Evolutionary conservation across 2,797 vertebrate genomes (phyloP), one percentile per base, ranked within the genome.

Genomic region (Anguilla megastoma): DNA sequence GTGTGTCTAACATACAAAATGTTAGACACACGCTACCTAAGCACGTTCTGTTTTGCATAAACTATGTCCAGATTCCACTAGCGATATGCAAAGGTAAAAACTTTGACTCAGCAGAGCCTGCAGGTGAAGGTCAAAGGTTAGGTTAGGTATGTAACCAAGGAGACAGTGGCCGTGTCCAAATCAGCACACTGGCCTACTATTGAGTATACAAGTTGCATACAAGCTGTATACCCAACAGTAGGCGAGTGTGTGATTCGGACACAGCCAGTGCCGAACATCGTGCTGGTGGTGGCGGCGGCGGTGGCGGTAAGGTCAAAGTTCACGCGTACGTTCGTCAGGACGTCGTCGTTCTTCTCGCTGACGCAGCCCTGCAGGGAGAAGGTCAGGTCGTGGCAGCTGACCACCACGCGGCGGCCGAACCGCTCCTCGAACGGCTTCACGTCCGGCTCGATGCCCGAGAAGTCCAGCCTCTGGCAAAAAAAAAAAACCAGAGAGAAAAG

Each of bases 371-470:
- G 96, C 76, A 99, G 96, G 91, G 96, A 97, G 94, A 99, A 99
- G 89, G 96, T 96, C 92, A 99, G 95, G 91, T 99, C 96, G 27
- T 99, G 97, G 93, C 98, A 99, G 92, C 95, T 97, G 91, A 98
- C 97, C 93, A 98, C 87, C 0, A 99, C 95, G 16, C 97, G 97
- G 0, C 96, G 96, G 91, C 97, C 97, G 85, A 97, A 97, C 8
- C 98, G 98, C 88, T 99, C 98, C 94, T 99, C 98, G 41, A 99
- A 99, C 0, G 98, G 98, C 93, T 98, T 98, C 92, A 98, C 96
- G 0, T 99, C 98, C 48, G 97, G 98, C 94, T 99, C 98, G 0
- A 99, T 98, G 90, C 98, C 97, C 0, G 98, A 99, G 94, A 99
- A 99, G 94, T 99, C 98, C 27, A 99, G 94, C 92, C 97, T 97